Evolutionary conservation across 2,113 vertebrate genomes (phyloP).

Genomic region (Corydoras maculifer): DNA sequence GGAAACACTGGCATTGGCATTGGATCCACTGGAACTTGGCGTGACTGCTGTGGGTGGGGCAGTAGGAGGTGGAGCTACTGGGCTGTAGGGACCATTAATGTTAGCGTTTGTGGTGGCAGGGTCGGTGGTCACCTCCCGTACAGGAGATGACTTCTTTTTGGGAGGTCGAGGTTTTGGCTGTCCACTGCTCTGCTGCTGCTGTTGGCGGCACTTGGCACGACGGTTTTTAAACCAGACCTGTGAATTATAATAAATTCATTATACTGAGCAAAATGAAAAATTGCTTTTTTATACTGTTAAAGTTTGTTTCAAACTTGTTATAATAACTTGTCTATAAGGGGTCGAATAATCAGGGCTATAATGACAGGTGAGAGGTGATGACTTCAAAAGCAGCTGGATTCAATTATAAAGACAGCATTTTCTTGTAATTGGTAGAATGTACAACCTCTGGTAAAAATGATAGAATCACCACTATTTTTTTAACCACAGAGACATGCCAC

Average conservation of each 20-base stretch:
- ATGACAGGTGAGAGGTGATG: too few species aligned
- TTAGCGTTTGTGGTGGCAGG: slow-evolving; percentile 50
- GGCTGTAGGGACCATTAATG: slow-evolving; percentile 68
- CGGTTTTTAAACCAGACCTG: slow-evolving; percentile 84
- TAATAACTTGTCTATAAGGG: not conserved
- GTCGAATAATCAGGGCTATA: too few species aligned
- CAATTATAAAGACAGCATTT: too few species aligned
- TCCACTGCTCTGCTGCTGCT: slow-evolving; percentile 77
- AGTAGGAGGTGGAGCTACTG: slow-evolving; percentile 49
- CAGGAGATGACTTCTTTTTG: slow-evolving; percentile 75
- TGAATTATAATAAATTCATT: not conserved
- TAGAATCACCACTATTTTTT: too few species aligned
- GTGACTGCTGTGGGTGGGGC: slow-evolving; percentile 64
- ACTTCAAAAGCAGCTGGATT: not conserved
- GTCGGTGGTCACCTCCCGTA: slow-evolving; percentile 58
- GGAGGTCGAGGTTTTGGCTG: slow-evolving; percentile 74
- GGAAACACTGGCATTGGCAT: slow-evolving; percentile 72
- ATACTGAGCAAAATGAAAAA: not conserved
- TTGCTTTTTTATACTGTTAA: not conserved
- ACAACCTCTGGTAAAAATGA: too few species aligned
- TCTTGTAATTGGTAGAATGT: too few species aligned
- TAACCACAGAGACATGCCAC: too few species aligned
- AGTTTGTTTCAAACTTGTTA: not conserved
- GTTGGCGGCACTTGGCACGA: slow-evolving; percentile 78
- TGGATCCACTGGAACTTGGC: slow-evolving; percentile 67